Evolutionary conservation across 1,140 invertebrate species (phyloP), one percentile per base, ranked within the genome.

Genomic region (Lasioglossum baleicum): DNA sequence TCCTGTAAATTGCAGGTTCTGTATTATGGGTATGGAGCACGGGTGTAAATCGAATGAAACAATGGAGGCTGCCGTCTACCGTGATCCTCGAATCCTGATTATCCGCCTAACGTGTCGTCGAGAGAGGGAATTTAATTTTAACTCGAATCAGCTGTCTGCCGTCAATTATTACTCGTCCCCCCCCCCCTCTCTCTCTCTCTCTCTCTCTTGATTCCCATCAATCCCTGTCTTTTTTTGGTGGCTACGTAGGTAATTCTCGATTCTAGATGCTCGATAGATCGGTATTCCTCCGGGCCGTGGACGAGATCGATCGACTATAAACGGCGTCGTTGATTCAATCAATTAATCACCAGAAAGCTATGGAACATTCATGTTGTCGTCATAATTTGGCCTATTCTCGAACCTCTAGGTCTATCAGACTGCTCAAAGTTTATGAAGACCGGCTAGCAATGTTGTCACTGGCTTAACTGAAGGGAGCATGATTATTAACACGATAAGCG

Each of bases 1-100:
- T 92, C 90, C 88, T 90, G 88, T 85, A 91, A 92, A 92, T 91
- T 91, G 90, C 91, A 91, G 90, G 88, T 89, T 91, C 87, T 89
- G 84, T 90, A 89, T 89, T 88, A 88, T 83, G 84, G 84, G 75
- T 87, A 88, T 87, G 83, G 87, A 90, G 87, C 78, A 83, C 78
- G 90, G 89, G 88, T 90, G 90, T 90, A 91, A 91, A 91, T 92
- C 90, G 90, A 91, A 91, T 91, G 90, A 91, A 92, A 92, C 91
- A 92, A 92, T 92, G 87, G 90, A 87, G 84, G 87, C 86, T 88
- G 85, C 79, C 86, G 81, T 90, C 88, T 89, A 82, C 78, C 53
- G 60, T 80, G 79, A 85, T 83, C 79, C 80, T 82, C 75, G 71
- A 83, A 83, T 86, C 81, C 73, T 83, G 84, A 82, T 88, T 86